A percentile compares a stretch with the other conserved stretches of the same genome.
Evolutionary conservation across 2,113 vertebrate genomes (phyloP).

Genomic region (Falcunculus frontatus): DNA sequence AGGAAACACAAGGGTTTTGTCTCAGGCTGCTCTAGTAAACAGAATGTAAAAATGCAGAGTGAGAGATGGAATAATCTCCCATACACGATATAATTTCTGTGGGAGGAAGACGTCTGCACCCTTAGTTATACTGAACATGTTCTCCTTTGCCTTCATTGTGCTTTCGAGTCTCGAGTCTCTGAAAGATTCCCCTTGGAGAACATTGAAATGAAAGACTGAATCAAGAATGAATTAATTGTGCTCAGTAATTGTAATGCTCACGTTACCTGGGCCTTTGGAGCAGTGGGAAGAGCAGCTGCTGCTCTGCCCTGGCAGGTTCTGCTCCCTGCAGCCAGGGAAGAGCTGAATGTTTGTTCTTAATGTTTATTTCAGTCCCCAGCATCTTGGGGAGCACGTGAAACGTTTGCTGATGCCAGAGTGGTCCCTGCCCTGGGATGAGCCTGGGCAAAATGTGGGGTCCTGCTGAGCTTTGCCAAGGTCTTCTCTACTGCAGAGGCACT

Average conservation of each 20-base stretch:
- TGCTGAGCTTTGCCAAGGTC: background rate
- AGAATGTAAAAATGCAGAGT: slow-evolving; percentile 21
- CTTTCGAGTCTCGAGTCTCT: slow-evolving; percentile 28
- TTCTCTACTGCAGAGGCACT: background rate
- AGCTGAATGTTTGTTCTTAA: background rate
- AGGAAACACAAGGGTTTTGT: slow-evolving; percentile 27
- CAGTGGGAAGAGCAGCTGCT: background rate
- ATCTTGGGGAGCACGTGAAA: fast-evolving
- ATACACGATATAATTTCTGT: slow-evolving; percentile 18
- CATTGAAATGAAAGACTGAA: slow-evolving; percentile 29
- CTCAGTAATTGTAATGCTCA: slow-evolving; percentile 8
- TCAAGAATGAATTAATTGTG: slow-evolving; percentile 44
- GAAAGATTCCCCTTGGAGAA: slow-evolving; percentile 33
- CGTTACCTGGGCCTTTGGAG: background rate
- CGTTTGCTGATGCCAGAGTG: background rate
- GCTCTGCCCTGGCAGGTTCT: background rate
- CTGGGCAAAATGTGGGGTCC: background rate
- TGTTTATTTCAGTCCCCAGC: background rate
- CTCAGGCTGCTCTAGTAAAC: slow-evolving; percentile 37
- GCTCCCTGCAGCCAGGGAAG: background rate
- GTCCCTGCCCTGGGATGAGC: background rate
- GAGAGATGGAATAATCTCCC: slow-evolving; percentile 34
- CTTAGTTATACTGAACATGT: background rate
- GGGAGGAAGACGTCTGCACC: slow-evolving; percentile 40
- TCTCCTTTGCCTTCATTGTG: slow-evolving; percentile 2